Percentiles rank a stretch among this genome's conserved stretches.
phyloP scores from a whole-genome alignment of 2,113 vertebrate species.

The Lamprotornis superbus region DNA sequence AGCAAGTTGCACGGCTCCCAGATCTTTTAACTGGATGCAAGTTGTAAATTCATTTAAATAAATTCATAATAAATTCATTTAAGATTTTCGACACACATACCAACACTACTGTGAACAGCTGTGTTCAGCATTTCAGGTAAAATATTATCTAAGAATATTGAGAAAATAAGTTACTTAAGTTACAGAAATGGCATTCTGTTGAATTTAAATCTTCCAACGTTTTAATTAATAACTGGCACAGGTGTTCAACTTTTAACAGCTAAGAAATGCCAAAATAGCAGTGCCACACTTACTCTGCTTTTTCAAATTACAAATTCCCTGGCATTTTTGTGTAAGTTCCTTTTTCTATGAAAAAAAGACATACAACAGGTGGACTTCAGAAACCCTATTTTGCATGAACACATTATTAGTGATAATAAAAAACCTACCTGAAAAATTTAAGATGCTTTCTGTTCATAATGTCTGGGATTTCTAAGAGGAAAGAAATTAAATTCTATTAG shows the following conservation, averaged over 20 bases:
- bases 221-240: not conserved
- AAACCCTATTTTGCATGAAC: not conserved
- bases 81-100: not conserved
- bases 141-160: not conserved
- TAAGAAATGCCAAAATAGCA: not conserved
- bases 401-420: not conserved
- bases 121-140: not conserved
- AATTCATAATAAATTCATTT: not conserved
- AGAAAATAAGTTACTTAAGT: not conserved
- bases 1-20: not conserved
- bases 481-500: constrained; percentile 40
- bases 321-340: not conserved
- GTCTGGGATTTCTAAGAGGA: constrained; percentile 88
- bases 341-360: not conserved
- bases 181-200: not conserved
- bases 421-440: constrained; percentile 87
- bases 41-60: not conserved
- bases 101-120: not conserved
- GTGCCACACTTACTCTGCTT: not conserved
- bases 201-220: not conserved
- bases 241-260: not conserved
- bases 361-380: not conserved
- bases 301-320: not conserved
- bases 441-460: constrained; percentile 87
- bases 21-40: not conserved